Evolutionary conservation across 2,797 vertebrate species (phyloP), one percentile per base, ranked within the genome.

Genomic region (Hydrocynus forskahlii): DNA sequence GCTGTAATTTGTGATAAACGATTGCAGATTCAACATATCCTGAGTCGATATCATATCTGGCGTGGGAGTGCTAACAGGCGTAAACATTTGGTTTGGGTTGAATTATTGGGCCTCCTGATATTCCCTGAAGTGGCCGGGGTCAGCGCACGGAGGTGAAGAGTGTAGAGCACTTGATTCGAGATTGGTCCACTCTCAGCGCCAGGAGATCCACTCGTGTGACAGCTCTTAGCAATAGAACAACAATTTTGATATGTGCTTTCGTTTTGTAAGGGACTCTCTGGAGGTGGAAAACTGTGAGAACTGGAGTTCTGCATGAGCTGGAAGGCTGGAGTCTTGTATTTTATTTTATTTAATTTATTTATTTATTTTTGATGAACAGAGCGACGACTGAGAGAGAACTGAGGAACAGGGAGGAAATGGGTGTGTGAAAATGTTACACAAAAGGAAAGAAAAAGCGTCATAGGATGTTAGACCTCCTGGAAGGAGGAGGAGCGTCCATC

Each of bases 1-100:
- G 88, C 89, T 89, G 86, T 89, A 92, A 92, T 92, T 91, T 91
- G 90, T 89, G 89, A 92, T 90, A 83, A 90, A 89, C 86, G 88
- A 91, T 92, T 86, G 86, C 83, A 90, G 86, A 67, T 81, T 88
- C 83, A 79, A 80, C 77, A n/a, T 73, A 85, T 86, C 77, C 60
- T 23, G 17, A 89, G 90, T 95, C 94, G 87, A 94, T 94, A 92
- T 87, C 12, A 84, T 72, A 90, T 91, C 86, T 89, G 66, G 87
- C 86, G 88, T 54, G 86, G 87, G 86, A 88, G 91, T 77, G 88
- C 92, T 92, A 93, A 94, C 91, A 93, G 91, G 92, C 91, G 89
- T 93, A 94, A 94, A 94, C 93, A 94, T 92, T 93, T 92, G 88
- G 92, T 92, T 93, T 94, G 73, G 89, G 92, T 90, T 89, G 91